Evolutionary conservation across 2,113 vertebrate genomes (phyloP), one percentile per base, ranked within the genome.

Genomic region (Cyphomyrus plagiostoma): DNA sequence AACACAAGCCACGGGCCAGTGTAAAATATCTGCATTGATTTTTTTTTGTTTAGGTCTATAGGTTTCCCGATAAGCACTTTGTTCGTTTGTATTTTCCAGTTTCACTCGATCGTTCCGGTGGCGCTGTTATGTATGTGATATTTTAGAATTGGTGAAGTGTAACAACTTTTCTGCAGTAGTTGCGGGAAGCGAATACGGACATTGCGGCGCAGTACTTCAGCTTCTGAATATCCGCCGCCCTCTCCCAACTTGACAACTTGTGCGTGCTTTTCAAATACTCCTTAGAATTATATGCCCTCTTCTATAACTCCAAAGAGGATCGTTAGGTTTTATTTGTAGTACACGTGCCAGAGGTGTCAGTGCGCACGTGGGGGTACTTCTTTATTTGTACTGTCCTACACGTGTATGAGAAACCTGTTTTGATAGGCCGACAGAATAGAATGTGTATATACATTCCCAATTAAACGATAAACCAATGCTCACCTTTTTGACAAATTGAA

Each of bases 291-390:
- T 84, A 21, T 74, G 13, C 58, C 7, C 56, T 70, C 87, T 88
- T 26, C 56, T 46, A 70, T 49, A 39, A 9, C 15, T 58, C 87
- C 42, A 26, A 15, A 49, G 58, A 70, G 88, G 35, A 45, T 88
- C 46, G 8, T 42, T 48, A 10, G 45, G 5, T 74, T 70, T 88
- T 74, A 88, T 88, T 88, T 88, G 88, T 49, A 74, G n/a, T n/a
- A 45, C 46, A 48, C 88, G 74, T 50, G 49, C 21, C 3, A 77
- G 45, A 88, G n/a, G 62, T 74, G 88, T 30, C 50, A 88, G 30
- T 53, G 53, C 45, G 52, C 58, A 74, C 45, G 26, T 48, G 42
- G 30, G 42, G 13, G 11, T 30, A 58, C 23, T 45, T 46, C n/a
- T 74, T 49, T 74, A 62, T 88, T 42, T 74, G 58, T 26, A n/a